These are phyloP conservation scores for Drosophila murphyi DNA, from an alignment of 1,140 invertebrate genomes.

Conservation along the genomic window DNA sequence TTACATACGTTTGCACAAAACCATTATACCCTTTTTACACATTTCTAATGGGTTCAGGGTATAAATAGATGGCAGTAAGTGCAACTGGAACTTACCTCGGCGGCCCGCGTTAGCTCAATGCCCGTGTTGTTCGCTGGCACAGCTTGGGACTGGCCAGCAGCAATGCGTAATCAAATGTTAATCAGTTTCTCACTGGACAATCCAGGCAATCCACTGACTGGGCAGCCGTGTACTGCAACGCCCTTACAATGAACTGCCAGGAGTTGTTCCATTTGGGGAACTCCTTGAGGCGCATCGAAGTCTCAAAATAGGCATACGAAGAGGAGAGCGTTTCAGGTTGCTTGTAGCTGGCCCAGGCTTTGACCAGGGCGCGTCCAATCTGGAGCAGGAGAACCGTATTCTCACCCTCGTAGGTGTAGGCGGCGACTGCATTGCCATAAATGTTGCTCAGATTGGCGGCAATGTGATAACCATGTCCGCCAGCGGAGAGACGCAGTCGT, in stretches of 20 bases:
- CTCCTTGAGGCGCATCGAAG: constrained; percentile 77
- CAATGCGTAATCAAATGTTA: constrained; percentile 84
- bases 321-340: constrained; percentile 86
- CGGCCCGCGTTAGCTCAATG: constrained; percentile 90
- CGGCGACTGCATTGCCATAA: constrained; percentile 93
- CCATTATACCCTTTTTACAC: too few species aligned
- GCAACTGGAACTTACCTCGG: constrained; percentile 85
- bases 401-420: constrained; percentile 97
- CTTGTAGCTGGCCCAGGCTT: constrained; percentile 88
- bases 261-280: constrained; percentile 87
- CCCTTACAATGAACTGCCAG: constrained; percentile 87
- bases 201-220: constrained; percentile 85
- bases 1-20: too few species aligned
- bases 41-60: too few species aligned
- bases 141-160: constrained; percentile 87
- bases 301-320: constrained; percentile 88
- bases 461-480: constrained; percentile 96
- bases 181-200: not conserved
- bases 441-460: constrained; percentile 93
- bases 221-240: constrained; percentile 89
- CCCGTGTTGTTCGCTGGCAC: constrained; percentile 94
- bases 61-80: too few species aligned
- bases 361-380: constrained; percentile 92
- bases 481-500: constrained; percentile 92
- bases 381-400: constrained; percentile 97